phyloP scores from a whole-genome alignment of 2,797 vertebrate genomes.

The Peromyscus eremicus region DNA sequence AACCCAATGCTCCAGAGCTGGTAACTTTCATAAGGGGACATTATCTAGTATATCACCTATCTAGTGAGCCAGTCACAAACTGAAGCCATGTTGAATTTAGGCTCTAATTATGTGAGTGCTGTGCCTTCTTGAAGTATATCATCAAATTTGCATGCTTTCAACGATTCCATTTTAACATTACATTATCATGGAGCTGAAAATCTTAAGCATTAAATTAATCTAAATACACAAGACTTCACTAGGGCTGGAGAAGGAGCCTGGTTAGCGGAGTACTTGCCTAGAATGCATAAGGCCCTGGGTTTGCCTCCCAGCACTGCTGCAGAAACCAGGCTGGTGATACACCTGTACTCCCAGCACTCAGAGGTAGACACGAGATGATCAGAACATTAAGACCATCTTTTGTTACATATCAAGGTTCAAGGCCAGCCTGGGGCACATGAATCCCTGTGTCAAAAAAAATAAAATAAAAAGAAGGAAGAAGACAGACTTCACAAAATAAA shows the following conservation, averaged over 20 bases:
- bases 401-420: not conserved
- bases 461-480: not conserved
- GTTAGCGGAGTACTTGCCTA: not conserved
- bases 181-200: not conserved
- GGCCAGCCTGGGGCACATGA: not conserved
- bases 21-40: not conserved
- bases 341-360: not conserved
- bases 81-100: not conserved
- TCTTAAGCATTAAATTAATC: not conserved
- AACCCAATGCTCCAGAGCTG: slow-evolving; percentile 3
- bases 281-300: not conserved
- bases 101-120: not conserved
- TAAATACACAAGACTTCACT: not conserved
- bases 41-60: not conserved
- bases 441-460: not conserved
- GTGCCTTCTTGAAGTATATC: not conserved
- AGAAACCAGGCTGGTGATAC: no score
- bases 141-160: not conserved
- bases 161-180: not conserved
- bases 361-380: not conserved
- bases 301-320: not conserved
- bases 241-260: not conserved
- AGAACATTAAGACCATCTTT: not conserved
- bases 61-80: not conserved
- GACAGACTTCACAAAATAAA: not conserved